Evolutionary conservation across 2,888 invertebrate genomes (phyloP), one percentile per base, ranked within the genome.

Genomic region (Aleiodes testaceus): DNA sequence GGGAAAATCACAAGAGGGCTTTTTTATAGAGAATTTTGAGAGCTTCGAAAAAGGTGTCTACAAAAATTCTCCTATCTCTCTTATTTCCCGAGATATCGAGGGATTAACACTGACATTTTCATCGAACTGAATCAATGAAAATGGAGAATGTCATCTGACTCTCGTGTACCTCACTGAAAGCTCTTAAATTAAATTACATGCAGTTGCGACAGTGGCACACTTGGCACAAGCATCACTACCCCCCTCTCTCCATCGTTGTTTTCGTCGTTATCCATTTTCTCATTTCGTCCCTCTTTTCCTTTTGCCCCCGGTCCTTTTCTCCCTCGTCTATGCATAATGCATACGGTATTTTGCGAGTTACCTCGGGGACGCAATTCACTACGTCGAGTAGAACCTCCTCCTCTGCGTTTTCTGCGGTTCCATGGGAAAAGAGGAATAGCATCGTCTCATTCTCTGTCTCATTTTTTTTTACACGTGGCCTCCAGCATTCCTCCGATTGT

Each of bases 161-260:
- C 5, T 75, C 68, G 78, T 76, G 76, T 82, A 81, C 81, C 82
- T 85, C 84, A 83, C 80, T 36, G 36, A 82, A 81, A 76, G 79
- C 81, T 81, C 82, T 84, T 83, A 85, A 84, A 85, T 85, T 83
- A 84, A 84, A 85, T 84, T 84, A 85, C 83, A 82, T 81, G 80
- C 83, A 84, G 82, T 81, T 83, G 77, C 81, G 81, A 81, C 81
- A 84, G 84, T 83, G 83, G 79, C 81, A 82, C 81, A 84, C 84
- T 85, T 85, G 84, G 84, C 84, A 84, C 82, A 79, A 81, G 81
- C 79, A 74, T 77, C 77, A 76, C 75, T n/a, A n/a, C 76, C 78
- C 74, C 44, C 52, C 61, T 47, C 66, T 61, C 52, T 72, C 14
- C 16, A 26, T 30, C 50, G 26, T 63, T 20, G 44, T 61, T 22